Evolutionary conservation across 2,797 vertebrate genomes (phyloP), one percentile per base, ranked within the genome.

Genomic region (Borostomias antarcticus): DNA sequence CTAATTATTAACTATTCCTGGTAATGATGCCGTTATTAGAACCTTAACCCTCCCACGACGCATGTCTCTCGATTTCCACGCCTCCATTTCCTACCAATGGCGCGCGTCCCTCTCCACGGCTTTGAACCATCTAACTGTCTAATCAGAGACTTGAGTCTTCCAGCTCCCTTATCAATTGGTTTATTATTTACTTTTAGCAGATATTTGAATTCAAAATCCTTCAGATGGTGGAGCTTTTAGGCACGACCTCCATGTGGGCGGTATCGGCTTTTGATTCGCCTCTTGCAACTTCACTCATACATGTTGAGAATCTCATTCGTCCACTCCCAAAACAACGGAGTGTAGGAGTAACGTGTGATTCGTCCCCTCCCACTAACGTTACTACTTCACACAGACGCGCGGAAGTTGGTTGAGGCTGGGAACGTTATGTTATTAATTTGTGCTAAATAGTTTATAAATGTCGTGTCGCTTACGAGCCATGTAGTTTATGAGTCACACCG

Each of bases 141-240:
- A n/a, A 30, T 15, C 59, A 4, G 58, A 40, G 65, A 37, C 70
- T 67, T 7, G 69, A 11, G 3, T 78, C 79, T 68, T 64, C 47
- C 50, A 25, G 63, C 40, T 0, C 9, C n/a, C 53, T 67, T 73
- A 56, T 78, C 78, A 84, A 79, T 77, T 82, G 80, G 78, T 53
- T 65, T 37, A 30, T 79, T 82, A 73, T 85, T 80, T 70, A 77
- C 67, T 71, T 68, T 61, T 40, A 69, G 6, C 25, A 63, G 17
- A 4, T 19, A 66, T 89, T 85, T 77, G 83, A 89, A 89, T 89
- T 88, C 76, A 82, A 86, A 85, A 82, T 43, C 4, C 25, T 23
- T 50, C 37, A 40, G 10, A 57, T 56, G 17, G 52, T 32, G 58
- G n/a, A 26, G 30, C 50, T 23, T 30, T 57, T 40, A 30, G 9